Base-by-base conservation (phyloP, 2,888 invertebrate genomes). In the Mylabris sibirica region DNA sequence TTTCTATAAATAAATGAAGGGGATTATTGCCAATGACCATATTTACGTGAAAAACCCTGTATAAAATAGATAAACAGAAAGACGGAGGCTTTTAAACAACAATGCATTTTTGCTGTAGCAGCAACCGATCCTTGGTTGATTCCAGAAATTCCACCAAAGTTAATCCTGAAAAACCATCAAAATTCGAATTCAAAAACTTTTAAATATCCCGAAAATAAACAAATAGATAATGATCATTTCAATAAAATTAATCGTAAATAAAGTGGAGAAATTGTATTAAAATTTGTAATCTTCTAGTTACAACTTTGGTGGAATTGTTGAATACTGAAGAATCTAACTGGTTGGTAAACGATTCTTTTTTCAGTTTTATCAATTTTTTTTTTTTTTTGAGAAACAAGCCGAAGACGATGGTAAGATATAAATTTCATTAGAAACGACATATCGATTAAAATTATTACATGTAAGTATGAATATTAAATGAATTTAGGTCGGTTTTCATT, bases 21-120 rank as follows among this genome's bases (percentile, higher is more conserved):
- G n/a, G n/a, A n/a, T n/a, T n/a, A n/a, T n/a, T n/a, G n/a, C n/a
- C n/a, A n/a, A n/a, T n/a, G n/a, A n/a, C n/a, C n/a, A n/a, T n/a
- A n/a, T n/a, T n/a, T n/a, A n/a, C n/a, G n/a, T n/a, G n/a, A n/a
- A n/a, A n/a, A n/a, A n/a, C n/a, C n/a, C n/a, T n/a, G 30, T 30
- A 66, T 71, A 73, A 73, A 74, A 72, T 65, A 67, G 67, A 75
- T 72, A 72, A 74, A 74, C 69, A 76, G 73, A 76, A 66, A 44
- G 41, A 72, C 66, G 35, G 64, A 59, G 30, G 14, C 14, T 60
- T 35, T 17, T 14, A 60, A 26, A 22, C 22, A 34, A 60, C 60
- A 60, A 60, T 44, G 44, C 44, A 44, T 44, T 44, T 44, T 44
- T 44, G 30, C 59, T 30, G 59, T 59, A 59, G 59, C 59, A 30